phyloP scores from a whole-genome alignment of 2,113 vertebrate genomes.

The Gymnobelideus leadbeateri region DNA sequence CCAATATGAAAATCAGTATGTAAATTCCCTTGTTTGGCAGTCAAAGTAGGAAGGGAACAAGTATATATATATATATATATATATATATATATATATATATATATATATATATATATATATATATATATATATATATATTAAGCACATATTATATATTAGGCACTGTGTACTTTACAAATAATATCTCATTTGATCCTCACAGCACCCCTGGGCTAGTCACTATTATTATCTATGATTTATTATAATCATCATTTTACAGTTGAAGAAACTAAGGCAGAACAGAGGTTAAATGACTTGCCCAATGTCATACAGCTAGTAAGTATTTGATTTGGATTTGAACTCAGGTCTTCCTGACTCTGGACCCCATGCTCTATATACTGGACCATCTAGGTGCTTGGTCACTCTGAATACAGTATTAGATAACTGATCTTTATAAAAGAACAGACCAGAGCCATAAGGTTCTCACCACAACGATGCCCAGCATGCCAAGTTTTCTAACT shows the following conservation, averaged over 20 bases:
- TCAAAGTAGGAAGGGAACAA: rapidly evolving
- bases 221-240: neutral
- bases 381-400: neutral
- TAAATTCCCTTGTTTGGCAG: too few species aligned
- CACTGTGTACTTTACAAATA: neutral
- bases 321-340: neutral
- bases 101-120: too few species aligned
- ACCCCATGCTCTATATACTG: neutral
- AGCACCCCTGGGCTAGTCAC: neutral
- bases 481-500: neutral
- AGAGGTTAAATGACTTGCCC: neutral
- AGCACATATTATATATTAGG: neutral
- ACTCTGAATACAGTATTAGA: neutral
- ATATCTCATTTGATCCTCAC: neutral
- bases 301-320: neutral
- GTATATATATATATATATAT: too few species aligned
- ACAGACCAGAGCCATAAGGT: neutral
- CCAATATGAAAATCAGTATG: too few species aligned
- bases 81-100: too few species aligned
- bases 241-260: neutral
- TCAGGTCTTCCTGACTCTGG: neutral
- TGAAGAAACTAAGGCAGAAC: neutral
- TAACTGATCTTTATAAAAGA: neutral
- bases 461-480: neutral
- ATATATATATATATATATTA: neutral